Base-by-base conservation (phyloP, 92 coral and sea anemone genomes). In the Metridium senile region DNA sequence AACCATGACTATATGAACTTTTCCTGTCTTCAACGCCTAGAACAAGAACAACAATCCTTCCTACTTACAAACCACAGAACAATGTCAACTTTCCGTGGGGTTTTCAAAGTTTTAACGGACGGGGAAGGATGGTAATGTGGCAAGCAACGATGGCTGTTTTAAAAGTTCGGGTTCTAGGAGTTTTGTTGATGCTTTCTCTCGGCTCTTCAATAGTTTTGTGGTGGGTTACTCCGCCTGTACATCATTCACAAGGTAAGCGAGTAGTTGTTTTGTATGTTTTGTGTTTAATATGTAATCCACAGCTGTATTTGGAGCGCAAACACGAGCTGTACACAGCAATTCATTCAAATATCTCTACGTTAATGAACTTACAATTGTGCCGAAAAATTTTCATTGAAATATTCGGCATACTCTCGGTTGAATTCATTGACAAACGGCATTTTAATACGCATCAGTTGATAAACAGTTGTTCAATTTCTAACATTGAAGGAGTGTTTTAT, bases 181-280 rank as follows among this genome's bases (percentile, higher is more conserved):
- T 87, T 35, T 62, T 87, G 51, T 73, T 87, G 27, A 76, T 84
- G 85, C 46, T 87, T 39, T 87, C 92, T 7, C 77, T 87, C 16
- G 82, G 92, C 33, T 87, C 92, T 2, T 87, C 92, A 32, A 72
- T 87, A 19, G 88, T 87, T 17, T 45, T 87, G 19, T 87, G 92
- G 92, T 87, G 92, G 92, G 74, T 87, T 35, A 83, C 88, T 13
- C 92, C 92, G 17, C 71, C 85, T 54, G 92, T 53, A 23, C 82
- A 77, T 46, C 82, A 87, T 11, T 32, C 84, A 33, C 77, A 70
- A 79, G 84, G 84, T 79, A 20, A 75, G 81, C 26, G 23, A 17
- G 9, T 17, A n/a, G 3, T 54, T 22, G 9, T 4, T 54, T 54
- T 54, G 61, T 54, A 2, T 54, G n/a, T 63, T 26, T 27, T 63